A percentile compares a stretch with the other conserved stretches of the same genome.
phyloP scores from a whole-genome alignment of 2,797 vertebrate genomes.

The Lateolabrax maculatus region DNA sequence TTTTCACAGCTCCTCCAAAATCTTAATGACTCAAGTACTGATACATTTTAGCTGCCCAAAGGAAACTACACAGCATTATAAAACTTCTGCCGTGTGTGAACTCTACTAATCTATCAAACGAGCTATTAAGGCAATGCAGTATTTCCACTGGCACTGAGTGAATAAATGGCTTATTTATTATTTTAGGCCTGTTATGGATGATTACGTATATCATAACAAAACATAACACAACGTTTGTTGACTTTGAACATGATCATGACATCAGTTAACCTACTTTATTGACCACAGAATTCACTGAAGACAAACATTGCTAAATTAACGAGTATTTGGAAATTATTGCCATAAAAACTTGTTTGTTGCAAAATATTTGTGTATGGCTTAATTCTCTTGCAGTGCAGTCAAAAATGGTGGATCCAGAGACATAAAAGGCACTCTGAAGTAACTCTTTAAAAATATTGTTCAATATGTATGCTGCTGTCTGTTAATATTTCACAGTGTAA shows the following conservation, averaged over 20 bases:
- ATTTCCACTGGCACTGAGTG: background rate
- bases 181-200: background rate
- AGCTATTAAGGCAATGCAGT: background rate
- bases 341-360: background rate
- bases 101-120: background rate
- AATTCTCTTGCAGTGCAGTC: background rate
- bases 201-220: background rate
- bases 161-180: conserved; percentile 1
- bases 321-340: background rate
- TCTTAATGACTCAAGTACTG: background rate
- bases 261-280: background rate
- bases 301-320: background rate
- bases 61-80: background rate
- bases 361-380: background rate
- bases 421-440: background rate
- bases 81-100: background rate
- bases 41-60: background rate
- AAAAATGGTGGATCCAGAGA: background rate
- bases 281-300: background rate
- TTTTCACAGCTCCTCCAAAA: background rate
- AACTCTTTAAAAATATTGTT: background rate
- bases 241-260: background rate
- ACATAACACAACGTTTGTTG: background rate
- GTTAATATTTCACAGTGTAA: background rate
- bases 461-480: background rate